Conservation (phyloP, 1,140 invertebrate species). For the Drosophila kikkawai region DNA sequence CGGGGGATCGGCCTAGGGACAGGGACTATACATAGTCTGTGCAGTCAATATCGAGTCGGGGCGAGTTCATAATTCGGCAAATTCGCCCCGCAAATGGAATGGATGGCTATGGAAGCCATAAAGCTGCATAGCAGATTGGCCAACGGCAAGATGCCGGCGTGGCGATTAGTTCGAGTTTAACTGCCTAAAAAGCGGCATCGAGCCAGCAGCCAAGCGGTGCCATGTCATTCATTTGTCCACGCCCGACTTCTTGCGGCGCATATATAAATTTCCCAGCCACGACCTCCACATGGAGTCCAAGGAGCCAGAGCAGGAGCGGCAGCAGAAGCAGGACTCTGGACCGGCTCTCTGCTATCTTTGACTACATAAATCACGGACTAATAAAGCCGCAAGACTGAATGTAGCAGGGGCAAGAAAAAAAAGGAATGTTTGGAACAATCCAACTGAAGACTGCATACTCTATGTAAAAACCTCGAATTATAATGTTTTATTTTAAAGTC, state of each 20-base stretch:
- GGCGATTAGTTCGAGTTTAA: conserved; percentile 79
- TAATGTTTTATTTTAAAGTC: not conserved
- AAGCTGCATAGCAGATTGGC: conserved; percentile 77
- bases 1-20: conserved; percentile 5
- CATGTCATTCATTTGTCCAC: conserved; percentile 83
- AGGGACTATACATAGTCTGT: conserved; percentile 24
- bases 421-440: conserved; percentile 1
- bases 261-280: conserved; percentile 75
- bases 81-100: conserved; percentile 64
- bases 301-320: conserved; percentile 6
- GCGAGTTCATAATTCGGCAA: conserved; percentile 74
- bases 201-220: conserved; percentile 52
- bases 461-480: not conserved
- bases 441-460: conserved; percentile 9
- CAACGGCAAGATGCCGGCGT: conserved; percentile 58
- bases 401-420: conserved; percentile 47
- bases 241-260: conserved; percentile 75
- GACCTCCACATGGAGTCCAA: conserved; percentile 54
- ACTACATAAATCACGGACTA: conserved; percentile 83
- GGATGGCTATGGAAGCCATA: conserved; percentile 70
- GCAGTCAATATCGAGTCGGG: conserved; percentile 58
- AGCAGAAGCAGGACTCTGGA: conserved; percentile 37
- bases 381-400: conserved; percentile 81
- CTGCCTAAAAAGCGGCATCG: conserved; percentile 62
- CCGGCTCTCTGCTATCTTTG: conserved; percentile 73